phyloP scores from a whole-genome alignment of 92 coral and sea anemone genomes.

The Bergia puertoricense region DNA sequence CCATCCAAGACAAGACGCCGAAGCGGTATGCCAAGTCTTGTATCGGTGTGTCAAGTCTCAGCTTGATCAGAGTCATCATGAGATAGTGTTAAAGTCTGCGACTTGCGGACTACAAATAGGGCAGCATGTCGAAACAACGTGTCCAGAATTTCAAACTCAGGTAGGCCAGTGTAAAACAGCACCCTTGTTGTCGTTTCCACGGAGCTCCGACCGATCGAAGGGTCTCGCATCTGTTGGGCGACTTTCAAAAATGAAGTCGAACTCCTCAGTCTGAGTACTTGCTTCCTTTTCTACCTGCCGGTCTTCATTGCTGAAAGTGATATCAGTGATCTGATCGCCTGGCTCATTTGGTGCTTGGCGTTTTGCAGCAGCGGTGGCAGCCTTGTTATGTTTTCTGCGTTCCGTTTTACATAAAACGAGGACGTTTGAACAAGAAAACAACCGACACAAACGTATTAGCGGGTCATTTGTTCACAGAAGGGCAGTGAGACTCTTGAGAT shows the following conservation, averaged over 20 bases:
- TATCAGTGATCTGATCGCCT: background rate
- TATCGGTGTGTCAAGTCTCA: constrained; percentile 10
- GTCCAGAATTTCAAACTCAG: background rate
- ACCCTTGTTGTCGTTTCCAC: constrained; percentile 4
- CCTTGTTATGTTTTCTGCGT: too few species aligned
- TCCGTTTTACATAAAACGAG: too few species aligned
- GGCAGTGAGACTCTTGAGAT: too few species aligned
- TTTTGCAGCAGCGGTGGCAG: background rate
- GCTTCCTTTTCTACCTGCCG: background rate
- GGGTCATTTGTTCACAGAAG: too few species aligned
- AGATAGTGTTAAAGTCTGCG: constrained; percentile 30
- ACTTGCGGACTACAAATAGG: background rate
- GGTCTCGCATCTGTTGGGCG: background rate
- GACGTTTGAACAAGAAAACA: too few species aligned
- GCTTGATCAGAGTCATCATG: background rate
- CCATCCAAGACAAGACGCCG: background rate
- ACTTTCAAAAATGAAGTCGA: background rate
- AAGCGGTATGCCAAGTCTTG: constrained; percentile 16
- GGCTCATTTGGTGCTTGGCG: background rate
- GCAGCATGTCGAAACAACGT: background rate
- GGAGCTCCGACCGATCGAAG: background rate
- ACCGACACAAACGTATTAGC: too few species aligned
- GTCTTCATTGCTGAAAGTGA: background rate
- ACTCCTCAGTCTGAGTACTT: background rate
- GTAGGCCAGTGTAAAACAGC: background rate